Evolutionary conservation across 2,113 vertebrate species (phyloP).

Genomic region (Bubo blakistoni): DNA sequence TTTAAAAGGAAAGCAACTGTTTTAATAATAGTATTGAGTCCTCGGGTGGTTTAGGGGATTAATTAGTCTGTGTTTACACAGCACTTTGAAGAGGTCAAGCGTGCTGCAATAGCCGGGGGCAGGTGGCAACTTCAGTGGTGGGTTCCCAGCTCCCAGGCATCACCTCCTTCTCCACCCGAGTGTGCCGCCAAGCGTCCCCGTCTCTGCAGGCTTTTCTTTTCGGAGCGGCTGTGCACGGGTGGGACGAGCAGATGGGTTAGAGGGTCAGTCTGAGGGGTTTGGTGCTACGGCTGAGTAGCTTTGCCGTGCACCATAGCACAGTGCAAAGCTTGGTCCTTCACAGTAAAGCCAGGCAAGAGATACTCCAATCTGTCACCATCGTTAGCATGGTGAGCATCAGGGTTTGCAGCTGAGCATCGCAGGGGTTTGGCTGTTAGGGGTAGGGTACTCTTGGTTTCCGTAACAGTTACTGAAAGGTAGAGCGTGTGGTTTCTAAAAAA

Average conservation of each 20-base stretch:
- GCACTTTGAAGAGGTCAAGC: slow-evolving; percentile 11
- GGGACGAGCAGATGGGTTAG: neutral
- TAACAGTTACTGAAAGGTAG: neutral
- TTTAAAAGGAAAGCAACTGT: slow-evolving; percentile 52
- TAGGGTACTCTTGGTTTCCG: neutral
- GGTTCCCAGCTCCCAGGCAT: neutral
- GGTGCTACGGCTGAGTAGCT: neutral
- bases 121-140: neutral
- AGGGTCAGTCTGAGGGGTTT: fast-evolving
- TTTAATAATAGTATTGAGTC: slow-evolving; percentile 59
- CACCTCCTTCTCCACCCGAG: neutral
- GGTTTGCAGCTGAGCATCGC: fast-evolving
- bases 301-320: fast-evolving
- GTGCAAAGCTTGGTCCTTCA: neutral
- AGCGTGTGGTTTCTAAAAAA: neutral
- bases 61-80: neutral
- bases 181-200: fast-evolving
- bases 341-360: neutral
- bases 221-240: neutral
- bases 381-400: neutral
- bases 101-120: neutral
- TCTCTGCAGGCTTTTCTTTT: neutral
- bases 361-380: neutral
- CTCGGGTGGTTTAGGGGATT: slow-evolving; percentile 48
- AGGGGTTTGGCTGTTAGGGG: neutral